Conservation (phyloP, 1,140 invertebrate genomes). For the Bombus superbus region DNA sequence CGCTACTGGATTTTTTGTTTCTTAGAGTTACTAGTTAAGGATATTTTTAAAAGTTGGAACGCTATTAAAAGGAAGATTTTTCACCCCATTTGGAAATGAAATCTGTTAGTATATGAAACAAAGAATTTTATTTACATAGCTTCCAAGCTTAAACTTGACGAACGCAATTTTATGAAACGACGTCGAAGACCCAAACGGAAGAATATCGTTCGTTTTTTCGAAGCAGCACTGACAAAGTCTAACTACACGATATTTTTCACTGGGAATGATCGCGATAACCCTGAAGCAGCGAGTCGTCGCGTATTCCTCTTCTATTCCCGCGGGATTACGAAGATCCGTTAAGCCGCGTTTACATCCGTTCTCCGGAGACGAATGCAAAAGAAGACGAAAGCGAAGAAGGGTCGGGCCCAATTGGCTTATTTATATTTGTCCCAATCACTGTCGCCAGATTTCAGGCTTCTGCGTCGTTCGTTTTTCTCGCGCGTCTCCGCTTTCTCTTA, state of each 20-base stretch:
- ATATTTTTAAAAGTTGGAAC: not conserved
- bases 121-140: not conserved
- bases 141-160: not conserved
- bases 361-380: constrained; percentile 45
- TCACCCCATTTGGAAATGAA: not conserved
- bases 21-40: too few species aligned
- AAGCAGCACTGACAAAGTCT: constrained; percentile 52
- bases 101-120: not conserved
- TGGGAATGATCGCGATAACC: constrained; percentile 63
- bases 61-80: not conserved
- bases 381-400: constrained; percentile 44
- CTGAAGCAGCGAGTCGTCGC: constrained; percentile 47
- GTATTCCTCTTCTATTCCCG: constrained; percentile 61
- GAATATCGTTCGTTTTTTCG: constrained; percentile 13
- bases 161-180: not conserved
- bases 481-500: constrained; percentile 40
- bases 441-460: constrained; percentile 55
- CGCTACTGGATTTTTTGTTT: not conserved
- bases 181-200: not conserved
- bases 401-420: constrained; percentile 73
- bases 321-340: constrained; percentile 69
- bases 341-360: constrained; percentile 69
- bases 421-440: constrained; percentile 79
- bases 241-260: constrained; percentile 76
- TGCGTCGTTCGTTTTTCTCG: constrained; percentile 22